These are phyloP conservation scores for Myotis myotis DNA, from an alignment of 2,797 vertebrate species.

Conservation along the genomic window DNA sequence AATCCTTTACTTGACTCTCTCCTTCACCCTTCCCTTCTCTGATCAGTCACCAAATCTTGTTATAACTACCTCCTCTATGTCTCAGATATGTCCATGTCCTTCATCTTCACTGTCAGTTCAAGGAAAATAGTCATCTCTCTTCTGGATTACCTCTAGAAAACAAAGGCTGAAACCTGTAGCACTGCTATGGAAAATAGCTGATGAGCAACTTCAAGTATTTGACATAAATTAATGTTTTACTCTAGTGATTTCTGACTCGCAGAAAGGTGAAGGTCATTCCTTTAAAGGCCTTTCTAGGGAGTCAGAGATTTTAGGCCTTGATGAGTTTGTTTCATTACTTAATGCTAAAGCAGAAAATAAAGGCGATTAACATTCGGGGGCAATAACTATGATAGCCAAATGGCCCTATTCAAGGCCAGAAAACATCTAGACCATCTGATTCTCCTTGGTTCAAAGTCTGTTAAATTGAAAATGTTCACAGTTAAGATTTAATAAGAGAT, in stretches of 20 bases:
- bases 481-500: background rate
- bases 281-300: background rate
- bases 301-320: background rate
- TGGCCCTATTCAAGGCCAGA: background rate
- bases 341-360: background rate
- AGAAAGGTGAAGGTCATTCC: background rate
- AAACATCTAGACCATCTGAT: background rate
- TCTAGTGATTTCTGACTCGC: background rate
- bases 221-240: background rate
- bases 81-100: background rate
- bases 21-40: background rate
- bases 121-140: background rate
- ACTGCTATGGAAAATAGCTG: background rate
- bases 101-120: background rate
- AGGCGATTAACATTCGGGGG: background rate
- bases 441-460: background rate
- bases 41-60: background rate
- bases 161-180: background rate
- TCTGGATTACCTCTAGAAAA: background rate
- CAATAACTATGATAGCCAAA: background rate
- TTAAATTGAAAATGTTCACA: background rate
- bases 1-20: background rate
- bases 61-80: background rate
- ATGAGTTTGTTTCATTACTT: background rate
- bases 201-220: background rate